Conservation (phyloP, 2,113 vertebrate species). For the Recurvirostra avosetta region DNA sequence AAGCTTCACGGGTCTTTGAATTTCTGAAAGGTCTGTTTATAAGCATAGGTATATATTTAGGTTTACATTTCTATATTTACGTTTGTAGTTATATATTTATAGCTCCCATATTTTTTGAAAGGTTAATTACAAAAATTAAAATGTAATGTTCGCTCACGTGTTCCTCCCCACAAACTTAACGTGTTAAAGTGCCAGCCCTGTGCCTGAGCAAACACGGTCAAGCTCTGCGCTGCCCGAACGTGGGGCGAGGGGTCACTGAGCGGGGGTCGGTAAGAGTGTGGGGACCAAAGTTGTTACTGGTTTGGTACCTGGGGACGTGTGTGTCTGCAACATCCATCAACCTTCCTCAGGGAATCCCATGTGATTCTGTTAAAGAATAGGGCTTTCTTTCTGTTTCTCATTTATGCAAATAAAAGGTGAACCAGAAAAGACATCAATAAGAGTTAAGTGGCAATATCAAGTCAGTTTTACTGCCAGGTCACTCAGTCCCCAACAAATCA, state of each 20-base stretch:
- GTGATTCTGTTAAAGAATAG: neutral
- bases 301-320: neutral
- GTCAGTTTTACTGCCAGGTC: conserved; percentile 64
- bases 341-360: neutral
- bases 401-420: conserved; percentile 46
- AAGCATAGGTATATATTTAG: neutral
- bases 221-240: neutral
- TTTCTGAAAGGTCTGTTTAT: neutral
- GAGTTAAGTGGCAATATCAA: conserved; percentile 64
- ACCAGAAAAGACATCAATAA: conserved; percentile 55
- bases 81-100: neutral
- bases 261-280: rapidly evolving
- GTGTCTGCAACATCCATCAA: conserved; percentile 12
- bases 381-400: conserved; percentile 24
- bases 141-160: conserved; percentile 31
- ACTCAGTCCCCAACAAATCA: conserved; percentile 53
- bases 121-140: conserved; percentile 44
- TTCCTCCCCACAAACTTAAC: conserved; percentile 6
- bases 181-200: conserved; percentile 8
- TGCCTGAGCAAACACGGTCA: neutral
- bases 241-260: neutral
- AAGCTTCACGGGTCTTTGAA: neutral
- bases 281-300: neutral
- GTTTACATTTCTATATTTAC: neutral
- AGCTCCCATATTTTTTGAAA: neutral